Conservation (phyloP, 2,888 invertebrate genomes). For the Oeneis ivallda region DNA sequence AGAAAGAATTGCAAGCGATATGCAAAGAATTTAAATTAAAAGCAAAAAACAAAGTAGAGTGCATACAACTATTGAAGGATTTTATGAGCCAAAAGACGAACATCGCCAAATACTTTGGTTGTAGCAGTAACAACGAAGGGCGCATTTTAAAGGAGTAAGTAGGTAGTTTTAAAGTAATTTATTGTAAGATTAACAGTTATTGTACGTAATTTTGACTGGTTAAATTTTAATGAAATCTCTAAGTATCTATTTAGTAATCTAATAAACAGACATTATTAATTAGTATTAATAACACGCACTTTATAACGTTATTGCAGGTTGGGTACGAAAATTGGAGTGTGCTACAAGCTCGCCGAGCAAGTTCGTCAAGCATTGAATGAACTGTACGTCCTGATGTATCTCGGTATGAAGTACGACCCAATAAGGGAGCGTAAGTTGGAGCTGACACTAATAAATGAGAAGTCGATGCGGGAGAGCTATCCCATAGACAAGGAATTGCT, state of each 20-base stretch:
- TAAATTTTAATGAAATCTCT: too few species aligned
- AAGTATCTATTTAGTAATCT: too few species aligned
- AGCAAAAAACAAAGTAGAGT: slow-evolving; percentile 52
- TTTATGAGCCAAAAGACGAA: slow-evolving; percentile 49
- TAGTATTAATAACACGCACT: too few species aligned
- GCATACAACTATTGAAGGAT: slow-evolving; percentile 48
- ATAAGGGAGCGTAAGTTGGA: slow-evolving; percentile 69
- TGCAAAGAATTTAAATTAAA: slow-evolving; percentile 65
- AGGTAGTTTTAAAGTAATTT: slow-evolving; percentile 32
- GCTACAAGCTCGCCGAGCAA: slow-evolving; percentile 62
- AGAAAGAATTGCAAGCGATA: slow-evolving; percentile 57
- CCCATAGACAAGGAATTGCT: slow-evolving; percentile 60
- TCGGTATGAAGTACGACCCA: slow-evolving; percentile 63
- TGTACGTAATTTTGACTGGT: too few species aligned
- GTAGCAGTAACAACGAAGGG: slow-evolving; percentile 46
- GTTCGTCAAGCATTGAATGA: slow-evolving; percentile 57
- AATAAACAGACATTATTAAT: too few species aligned
- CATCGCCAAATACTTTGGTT: slow-evolving; percentile 54
- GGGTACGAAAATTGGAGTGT: slow-evolving; percentile 54
- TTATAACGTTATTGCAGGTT: slow-evolving; percentile 65
- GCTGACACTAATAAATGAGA: slow-evolving; percentile 60
- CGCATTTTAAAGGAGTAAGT: slow-evolving; percentile 62
- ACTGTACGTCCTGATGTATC: slow-evolving; percentile 68
- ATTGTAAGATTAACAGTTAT: too few species aligned
- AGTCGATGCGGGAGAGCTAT: slow-evolving; percentile 60